Evolutionary conservation across 1,140 invertebrate genomes (phyloP).

Genomic region (Plutomurus gul): DNA sequence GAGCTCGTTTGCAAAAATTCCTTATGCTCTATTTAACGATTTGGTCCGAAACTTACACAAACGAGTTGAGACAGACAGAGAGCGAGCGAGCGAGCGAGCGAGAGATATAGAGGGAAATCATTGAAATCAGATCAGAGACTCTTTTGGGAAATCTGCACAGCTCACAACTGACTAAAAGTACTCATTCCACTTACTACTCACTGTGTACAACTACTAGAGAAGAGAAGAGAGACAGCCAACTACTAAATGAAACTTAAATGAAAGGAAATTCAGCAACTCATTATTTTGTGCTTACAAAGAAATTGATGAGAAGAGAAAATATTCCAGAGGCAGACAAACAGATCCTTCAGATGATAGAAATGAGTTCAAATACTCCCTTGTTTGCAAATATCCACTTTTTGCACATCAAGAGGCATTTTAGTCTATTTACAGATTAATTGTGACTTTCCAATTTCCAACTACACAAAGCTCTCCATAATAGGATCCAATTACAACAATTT

Average conservation of each 20-base stretch:
- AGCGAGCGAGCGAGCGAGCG: not conserved
- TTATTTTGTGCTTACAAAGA: not conserved
- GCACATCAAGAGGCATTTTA: too few species aligned
- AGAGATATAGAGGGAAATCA: not conserved
- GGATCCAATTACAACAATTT: too few species aligned
- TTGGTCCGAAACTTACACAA: not conserved
- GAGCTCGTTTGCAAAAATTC: slow-evolving; percentile 9
- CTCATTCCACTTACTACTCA: too few species aligned
- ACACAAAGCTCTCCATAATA: too few species aligned
- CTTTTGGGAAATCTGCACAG: not conserved
- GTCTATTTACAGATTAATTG: too few species aligned
- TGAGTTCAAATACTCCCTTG: not conserved
- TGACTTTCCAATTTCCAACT: too few species aligned
- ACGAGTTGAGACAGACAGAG: not conserved
- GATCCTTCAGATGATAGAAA: not conserved
- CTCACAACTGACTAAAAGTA: not conserved
- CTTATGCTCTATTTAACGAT: slow-evolving; percentile 1
- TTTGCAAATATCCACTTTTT: too few species aligned
- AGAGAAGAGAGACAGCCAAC: too few species aligned
- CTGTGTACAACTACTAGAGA: too few species aligned
- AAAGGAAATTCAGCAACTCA: not conserved
- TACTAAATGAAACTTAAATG: too few species aligned
- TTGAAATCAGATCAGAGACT: not conserved
- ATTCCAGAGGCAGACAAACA: not conserved
- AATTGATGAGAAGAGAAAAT: not conserved